phyloP scores from a whole-genome alignment of 2,797 vertebrate genomes.

The Ptychadena robeensis region DNA sequence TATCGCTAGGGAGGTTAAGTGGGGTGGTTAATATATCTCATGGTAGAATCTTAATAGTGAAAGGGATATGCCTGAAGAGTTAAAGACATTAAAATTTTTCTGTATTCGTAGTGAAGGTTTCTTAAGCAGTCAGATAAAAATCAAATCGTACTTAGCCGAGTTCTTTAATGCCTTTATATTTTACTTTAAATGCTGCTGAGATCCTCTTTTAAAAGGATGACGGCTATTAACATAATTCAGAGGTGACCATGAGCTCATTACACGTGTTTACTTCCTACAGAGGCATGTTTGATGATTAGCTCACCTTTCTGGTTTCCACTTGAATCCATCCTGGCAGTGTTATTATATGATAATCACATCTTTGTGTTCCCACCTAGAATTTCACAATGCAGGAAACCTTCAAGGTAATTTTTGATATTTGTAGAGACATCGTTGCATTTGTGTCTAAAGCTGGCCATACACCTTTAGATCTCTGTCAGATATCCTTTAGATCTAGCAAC shows the following conservation, averaged over 20 bases:
- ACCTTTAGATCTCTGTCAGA: too few relatives aligned
- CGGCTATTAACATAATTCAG: not conserved
- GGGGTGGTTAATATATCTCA: too few relatives aligned
- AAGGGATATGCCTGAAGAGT: too few relatives aligned
- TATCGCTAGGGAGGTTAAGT: too few relatives aligned
- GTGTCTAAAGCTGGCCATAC: not conserved
- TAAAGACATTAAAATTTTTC: too few relatives aligned
- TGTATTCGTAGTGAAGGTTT: too few relatives aligned
- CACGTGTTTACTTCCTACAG: not conserved
- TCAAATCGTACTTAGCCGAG: too few relatives aligned
- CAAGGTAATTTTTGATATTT: not conserved
- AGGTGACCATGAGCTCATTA: constrained; percentile 3
- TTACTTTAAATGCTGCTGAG: not conserved
- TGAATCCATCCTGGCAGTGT: not conserved
- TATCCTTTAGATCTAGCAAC: too few relatives aligned
- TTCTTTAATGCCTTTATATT: too few relatives aligned
- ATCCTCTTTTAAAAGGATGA: not conserved
- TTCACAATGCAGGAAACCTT: not conserved
- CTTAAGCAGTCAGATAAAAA: too few relatives aligned
- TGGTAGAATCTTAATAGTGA: too few relatives aligned
- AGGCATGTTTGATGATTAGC: not conserved
- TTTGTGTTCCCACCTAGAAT: not conserved
- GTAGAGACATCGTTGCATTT: too few relatives aligned
- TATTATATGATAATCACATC: not conserved
- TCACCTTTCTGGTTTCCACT: constrained; percentile 11